Conservation (phyloP, 2,888 invertebrate genomes). For the Xestia rhomboidea region DNA sequence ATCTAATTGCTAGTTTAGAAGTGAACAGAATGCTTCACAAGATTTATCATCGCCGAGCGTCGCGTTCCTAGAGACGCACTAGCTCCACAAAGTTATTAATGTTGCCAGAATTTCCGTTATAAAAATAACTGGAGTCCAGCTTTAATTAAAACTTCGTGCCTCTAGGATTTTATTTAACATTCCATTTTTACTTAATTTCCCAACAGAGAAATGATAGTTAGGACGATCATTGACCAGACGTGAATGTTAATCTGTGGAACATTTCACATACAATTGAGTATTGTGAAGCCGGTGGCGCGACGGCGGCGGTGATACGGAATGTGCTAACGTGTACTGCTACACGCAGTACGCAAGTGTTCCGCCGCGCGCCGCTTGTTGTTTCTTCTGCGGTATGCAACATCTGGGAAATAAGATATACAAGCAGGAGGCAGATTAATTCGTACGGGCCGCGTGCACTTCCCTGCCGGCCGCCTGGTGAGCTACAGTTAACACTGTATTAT, state of each 20-base stretch:
- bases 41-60: slow-evolving; percentile 18
- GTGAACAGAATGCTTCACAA: slow-evolving; percentile 11
- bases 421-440: neutral
- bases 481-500: neutral
- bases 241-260: slow-evolving; percentile 43
- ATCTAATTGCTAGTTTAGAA: slow-evolving; percentile 17
- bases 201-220: slow-evolving; percentile 55
- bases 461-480: neutral
- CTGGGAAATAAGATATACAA: neutral
- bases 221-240: slow-evolving; percentile 32
- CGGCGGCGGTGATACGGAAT: neutral
- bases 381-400: neutral
- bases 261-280: slow-evolving; percentile 31
- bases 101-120: slow-evolving; percentile 46
- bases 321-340: neutral
- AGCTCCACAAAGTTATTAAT: slow-evolving; percentile 40
- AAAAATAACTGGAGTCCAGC: slow-evolving; percentile 42
- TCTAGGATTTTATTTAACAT: slow-evolving; percentile 48
- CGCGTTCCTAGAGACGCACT: slow-evolving; percentile 29
- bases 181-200: slow-evolving; percentile 55
- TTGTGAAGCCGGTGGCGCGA: neutral
- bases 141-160: slow-evolving; percentile 61
- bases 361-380: neutral
- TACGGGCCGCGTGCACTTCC: neutral
- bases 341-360: neutral